Conservation (phyloP, 2,113 vertebrate species). For the Cyphomyrus discorhynchus region DNA sequence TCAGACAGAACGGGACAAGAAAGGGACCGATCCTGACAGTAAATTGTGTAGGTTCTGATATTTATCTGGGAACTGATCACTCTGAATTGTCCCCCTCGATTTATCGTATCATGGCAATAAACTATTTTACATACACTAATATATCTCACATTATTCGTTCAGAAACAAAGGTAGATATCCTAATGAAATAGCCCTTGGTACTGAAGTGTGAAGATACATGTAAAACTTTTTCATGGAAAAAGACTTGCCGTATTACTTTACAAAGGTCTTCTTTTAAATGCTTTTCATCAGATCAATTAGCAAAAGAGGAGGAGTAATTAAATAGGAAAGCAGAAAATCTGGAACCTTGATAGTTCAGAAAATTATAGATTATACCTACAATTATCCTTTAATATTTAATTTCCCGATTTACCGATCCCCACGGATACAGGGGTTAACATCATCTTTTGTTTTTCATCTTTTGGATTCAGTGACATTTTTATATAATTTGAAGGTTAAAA, state of each 20-base stretch:
- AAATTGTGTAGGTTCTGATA: background rate
- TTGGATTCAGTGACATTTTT: background rate
- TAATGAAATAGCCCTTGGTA: background rate
- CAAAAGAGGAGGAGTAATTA: background rate
- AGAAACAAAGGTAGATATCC: background rate
- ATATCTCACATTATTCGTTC: background rate
- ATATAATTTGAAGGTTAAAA: background rate
- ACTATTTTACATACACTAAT: background rate
- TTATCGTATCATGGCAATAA: background rate
- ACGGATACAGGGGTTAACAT: background rate
- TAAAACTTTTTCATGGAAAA: background rate
- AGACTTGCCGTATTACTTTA: background rate
- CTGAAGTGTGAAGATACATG: background rate
- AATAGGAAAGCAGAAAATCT: background rate
- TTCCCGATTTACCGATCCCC: background rate
- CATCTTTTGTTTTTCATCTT: background rate
- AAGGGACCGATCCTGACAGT: background rate
- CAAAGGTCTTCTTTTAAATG: background rate
- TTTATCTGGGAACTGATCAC: background rate
- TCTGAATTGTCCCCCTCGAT: background rate
- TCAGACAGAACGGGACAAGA: background rate
- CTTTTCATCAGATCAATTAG: background rate
- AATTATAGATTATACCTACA: background rate
- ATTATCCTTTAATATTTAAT: background rate
- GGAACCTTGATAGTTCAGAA: background rate